Conservation (phyloP, 2,888 invertebrate species). For the Agrotis ipsilon region DNA sequence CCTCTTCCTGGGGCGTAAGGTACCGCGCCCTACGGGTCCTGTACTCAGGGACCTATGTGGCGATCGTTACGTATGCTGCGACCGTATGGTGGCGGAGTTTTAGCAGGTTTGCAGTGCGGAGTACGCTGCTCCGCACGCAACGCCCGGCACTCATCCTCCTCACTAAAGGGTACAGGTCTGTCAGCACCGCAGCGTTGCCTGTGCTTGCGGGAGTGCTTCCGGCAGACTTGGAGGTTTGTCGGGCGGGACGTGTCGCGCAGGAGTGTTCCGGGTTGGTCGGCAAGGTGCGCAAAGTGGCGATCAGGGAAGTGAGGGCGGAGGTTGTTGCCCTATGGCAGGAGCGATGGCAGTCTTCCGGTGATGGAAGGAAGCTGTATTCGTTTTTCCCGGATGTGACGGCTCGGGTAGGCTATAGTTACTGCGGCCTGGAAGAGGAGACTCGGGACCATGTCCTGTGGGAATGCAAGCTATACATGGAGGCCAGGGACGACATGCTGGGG, state of each 20-base stretch:
- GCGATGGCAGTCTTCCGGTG: background rate
- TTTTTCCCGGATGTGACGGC: background rate
- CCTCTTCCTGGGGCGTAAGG: slow-evolving; percentile 60
- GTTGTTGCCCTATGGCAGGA: slow-evolving; percentile 11
- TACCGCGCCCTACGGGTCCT: slow-evolving; percentile 47
- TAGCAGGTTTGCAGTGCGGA: background rate
- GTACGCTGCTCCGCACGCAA: slow-evolving; percentile 10
- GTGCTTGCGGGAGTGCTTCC: slow-evolving; percentile 49
- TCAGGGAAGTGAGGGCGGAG: background rate
- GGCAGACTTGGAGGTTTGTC: slow-evolving; percentile 50
- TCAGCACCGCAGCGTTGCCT: slow-evolving; percentile 17
- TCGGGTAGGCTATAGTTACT: background rate
- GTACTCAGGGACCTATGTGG: slow-evolving; percentile 20
- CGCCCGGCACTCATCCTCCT: slow-evolving; percentile 23
- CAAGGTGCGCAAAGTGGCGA: background rate
- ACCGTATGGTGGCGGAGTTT: slow-evolving; percentile 17
- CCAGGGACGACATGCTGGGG: slow-evolving; percentile 19
- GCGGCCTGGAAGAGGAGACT: background rate
- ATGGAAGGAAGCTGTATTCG: background rate
- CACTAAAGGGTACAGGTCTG: slow-evolving; percentile 44
- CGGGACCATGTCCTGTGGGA: slow-evolving; percentile 12
- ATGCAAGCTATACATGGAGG: background rate
- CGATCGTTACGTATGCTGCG: background rate
- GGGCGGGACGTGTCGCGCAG: slow-evolving; percentile 13
- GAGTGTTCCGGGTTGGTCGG: background rate